These are phyloP conservation scores for Rhegmatorhina hoffmannsi DNA, from an alignment of 2,113 vertebrate genomes.

Conservation along the genomic window DNA sequence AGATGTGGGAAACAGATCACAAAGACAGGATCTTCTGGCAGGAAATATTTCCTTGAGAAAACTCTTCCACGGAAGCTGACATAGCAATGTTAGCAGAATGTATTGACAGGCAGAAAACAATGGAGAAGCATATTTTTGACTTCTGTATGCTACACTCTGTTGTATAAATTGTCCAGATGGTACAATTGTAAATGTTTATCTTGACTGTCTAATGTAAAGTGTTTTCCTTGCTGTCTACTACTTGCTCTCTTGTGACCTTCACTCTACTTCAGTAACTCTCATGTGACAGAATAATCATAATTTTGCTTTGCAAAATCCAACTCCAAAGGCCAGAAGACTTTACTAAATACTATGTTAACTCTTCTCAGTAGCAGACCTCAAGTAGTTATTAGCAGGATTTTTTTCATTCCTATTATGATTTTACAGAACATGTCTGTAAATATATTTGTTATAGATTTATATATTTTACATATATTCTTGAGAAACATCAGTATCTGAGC, in stretches of 20 bases:
- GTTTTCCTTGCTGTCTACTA: not conserved
- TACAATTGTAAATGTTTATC: not conserved
- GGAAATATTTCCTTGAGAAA: too few relatives aligned
- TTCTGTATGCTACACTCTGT: too few relatives aligned
- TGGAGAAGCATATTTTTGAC: too few relatives aligned
- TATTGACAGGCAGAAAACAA: too few relatives aligned
- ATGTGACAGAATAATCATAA: not conserved
- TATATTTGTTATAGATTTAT: not conserved
- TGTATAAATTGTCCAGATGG: not conserved
- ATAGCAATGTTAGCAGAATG: too few relatives aligned
- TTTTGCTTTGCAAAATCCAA: not conserved
- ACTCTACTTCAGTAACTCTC: not conserved
- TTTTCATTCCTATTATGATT: not conserved
- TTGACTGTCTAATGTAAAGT: fast-evolving
- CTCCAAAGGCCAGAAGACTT: not conserved
- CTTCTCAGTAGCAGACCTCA: not conserved
- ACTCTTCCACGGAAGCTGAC: too few relatives aligned
- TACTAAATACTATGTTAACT: not conserved
- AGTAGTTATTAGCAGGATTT: not conserved
- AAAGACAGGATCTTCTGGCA: too few relatives aligned
- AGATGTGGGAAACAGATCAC: too few relatives aligned
- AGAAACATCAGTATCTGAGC: not conserved
- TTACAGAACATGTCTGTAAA: not conserved
- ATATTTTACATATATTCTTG: not conserved
- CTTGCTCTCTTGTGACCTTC: not conserved